A percentile compares a stretch with the other conserved stretches of the same genome.
phyloP scores from a whole-genome alignment of 30 jellyfish, hydroid and myxozoan genomes.

The Turritopsis dohrnii region DNA sequence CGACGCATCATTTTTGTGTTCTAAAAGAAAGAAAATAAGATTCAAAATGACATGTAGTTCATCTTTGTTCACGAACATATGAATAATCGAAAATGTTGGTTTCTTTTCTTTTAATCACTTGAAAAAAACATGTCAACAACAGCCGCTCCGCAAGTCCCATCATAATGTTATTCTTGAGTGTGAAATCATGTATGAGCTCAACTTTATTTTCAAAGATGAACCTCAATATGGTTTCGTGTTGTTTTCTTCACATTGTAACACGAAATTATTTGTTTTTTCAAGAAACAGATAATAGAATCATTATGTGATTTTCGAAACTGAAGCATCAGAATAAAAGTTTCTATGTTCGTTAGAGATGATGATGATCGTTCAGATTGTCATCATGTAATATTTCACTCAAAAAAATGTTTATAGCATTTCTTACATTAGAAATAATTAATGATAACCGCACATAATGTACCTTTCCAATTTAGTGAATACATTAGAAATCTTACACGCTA shows the following conservation, averaged over 20 bases:
- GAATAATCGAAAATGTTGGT: neutral
- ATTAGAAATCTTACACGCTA: neutral
- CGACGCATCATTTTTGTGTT: slow-evolving; percentile 36
- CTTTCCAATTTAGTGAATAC: no score
- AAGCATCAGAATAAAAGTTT: no score
- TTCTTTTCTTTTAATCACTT: neutral
- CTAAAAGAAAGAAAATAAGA: slow-evolving; percentile 10
- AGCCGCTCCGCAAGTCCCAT: neutral
- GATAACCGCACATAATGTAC: no score
- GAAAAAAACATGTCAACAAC: neutral
- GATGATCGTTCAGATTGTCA: no score
- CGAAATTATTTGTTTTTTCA: neutral
- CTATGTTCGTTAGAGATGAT: no score
- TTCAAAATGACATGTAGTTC: no score
- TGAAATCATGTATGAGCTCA: neutral
- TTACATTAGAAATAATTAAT: no score
- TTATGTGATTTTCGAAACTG: neutral
- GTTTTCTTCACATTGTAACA: neutral
- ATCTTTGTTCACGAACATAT: neutral
- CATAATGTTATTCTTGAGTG: neutral
- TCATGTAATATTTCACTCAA: no score
- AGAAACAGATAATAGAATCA: neutral
- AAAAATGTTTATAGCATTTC: no score
- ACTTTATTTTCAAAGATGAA: neutral
- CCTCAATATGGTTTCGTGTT: neutral